Conservation (phyloP, 1,140 invertebrate species). For the Saccostrea glomerata region DNA sequence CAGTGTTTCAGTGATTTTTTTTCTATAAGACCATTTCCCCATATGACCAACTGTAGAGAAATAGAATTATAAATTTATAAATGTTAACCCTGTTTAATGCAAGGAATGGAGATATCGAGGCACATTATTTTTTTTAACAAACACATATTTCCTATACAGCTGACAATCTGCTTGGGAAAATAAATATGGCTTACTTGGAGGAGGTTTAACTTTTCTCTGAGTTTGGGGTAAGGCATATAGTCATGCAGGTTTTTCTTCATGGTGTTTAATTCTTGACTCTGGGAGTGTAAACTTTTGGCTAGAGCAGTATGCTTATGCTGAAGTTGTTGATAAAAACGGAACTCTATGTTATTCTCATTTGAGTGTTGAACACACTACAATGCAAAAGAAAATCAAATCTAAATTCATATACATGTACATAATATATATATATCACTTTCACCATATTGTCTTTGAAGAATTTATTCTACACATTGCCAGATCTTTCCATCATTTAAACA, state of each 20-base stretch:
- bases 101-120: too few species aligned
- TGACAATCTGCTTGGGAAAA: neutral
- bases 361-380: slow-evolving; percentile 32
- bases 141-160: too few species aligned
- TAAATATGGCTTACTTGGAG: neutral
- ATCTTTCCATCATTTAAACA: too few species aligned
- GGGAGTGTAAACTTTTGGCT: slow-evolving; percentile 41
- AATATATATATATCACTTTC: too few species aligned
- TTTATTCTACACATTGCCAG: neutral
- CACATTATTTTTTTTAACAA: too few species aligned
- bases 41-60: too few species aligned
- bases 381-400: neutral
- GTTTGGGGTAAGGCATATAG: slow-evolving; percentile 25
- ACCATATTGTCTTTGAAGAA: neutral
- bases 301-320: slow-evolving; percentile 51
- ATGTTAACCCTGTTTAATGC: too few species aligned
- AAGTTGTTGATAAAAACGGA: slow-evolving; percentile 55
- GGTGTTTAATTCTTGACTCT: slow-evolving; percentile 42
- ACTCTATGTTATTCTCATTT: slow-evolving; percentile 46
- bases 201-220: neutral
- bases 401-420: too few species aligned
- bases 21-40: too few species aligned
- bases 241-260: slow-evolving; percentile 43
- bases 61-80: too few species aligned
- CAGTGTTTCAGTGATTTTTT: too few species aligned